Conservation (phyloP, 1,140 invertebrate genomes). For the Chelonus insularis region DNA sequence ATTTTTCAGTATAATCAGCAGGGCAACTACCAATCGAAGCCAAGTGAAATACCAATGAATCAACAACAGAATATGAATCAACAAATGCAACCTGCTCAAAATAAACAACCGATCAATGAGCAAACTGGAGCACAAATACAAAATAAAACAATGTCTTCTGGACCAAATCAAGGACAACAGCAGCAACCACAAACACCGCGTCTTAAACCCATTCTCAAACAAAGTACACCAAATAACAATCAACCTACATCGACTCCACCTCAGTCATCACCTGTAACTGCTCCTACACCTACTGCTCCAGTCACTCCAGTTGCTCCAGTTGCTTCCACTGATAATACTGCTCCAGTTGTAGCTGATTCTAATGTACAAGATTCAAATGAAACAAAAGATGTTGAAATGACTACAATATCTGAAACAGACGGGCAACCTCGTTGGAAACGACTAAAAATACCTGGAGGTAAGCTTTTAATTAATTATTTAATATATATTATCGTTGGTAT, state of each 20-base stretch:
- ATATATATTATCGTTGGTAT: too few relatives aligned
- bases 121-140: too few relatives aligned
- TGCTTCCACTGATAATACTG: too few relatives aligned
- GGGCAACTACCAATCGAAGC: slow-evolving; percentile 44
- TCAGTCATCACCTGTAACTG: too few relatives aligned
- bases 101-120: too few relatives aligned
- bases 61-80: slow-evolving; percentile 30
- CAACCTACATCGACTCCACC: slow-evolving; percentile 16
- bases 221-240: slow-evolving; percentile 21
- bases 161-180: slow-evolving; percentile 26
- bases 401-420: too few relatives aligned
- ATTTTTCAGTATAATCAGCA: slow-evolving; percentile 54
- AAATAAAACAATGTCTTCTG: too few relatives aligned
- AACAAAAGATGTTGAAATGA: neutral
- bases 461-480: too few relatives aligned
- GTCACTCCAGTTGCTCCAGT: slow-evolving; percentile 5
- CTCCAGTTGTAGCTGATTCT: too few relatives aligned
- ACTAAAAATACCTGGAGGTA: slow-evolving; percentile 46
- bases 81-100: slow-evolving; percentile 12
- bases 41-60: slow-evolving; percentile 38
- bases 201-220: slow-evolving; percentile 52
- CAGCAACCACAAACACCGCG: slow-evolving; percentile 34
- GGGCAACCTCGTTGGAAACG: too few relatives aligned
- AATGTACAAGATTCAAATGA: too few relatives aligned
- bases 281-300: slow-evolving; percentile 17